phyloP scores from a whole-genome alignment of 2,888 invertebrate genomes.

The Acronicta psi region DNA sequence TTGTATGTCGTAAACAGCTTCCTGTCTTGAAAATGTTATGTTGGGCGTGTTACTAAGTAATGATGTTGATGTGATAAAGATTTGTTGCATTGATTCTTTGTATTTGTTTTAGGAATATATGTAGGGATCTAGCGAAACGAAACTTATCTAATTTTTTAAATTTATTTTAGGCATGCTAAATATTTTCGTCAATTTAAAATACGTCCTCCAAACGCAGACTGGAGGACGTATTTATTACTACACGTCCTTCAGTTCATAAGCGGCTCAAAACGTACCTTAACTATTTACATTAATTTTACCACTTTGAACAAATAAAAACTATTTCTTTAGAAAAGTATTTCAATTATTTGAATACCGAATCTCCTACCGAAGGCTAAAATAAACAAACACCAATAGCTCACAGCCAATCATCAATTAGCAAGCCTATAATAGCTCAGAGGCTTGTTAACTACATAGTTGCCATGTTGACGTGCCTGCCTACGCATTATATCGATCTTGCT shows the following conservation, averaged over 20 bases:
- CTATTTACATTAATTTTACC: too few species aligned
- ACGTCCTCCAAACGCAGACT: too few species aligned
- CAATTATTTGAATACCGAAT: too few species aligned
- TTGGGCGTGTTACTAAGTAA: conserved; percentile 12
- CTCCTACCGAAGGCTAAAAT: too few species aligned
- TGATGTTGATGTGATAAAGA: conserved; percentile 2
- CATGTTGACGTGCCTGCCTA: conserved; percentile 12
- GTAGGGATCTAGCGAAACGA: not conserved
- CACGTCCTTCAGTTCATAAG: not conserved
- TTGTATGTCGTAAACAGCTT: conserved; percentile 37
- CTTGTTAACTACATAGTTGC: conserved; percentile 39
- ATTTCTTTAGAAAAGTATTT: too few species aligned
- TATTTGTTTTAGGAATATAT: not conserved
- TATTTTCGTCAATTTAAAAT: too few species aligned
- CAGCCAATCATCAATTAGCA: conserved; percentile 37
- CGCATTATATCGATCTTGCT: conserved; percentile 24
- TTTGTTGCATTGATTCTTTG: not conserved
- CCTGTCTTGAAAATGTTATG: conserved; percentile 33
- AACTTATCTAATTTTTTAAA: too few species aligned
- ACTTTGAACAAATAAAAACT: too few species aligned
- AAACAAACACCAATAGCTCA: conserved; percentile 16
- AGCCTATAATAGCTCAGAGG: conserved; percentile 25
- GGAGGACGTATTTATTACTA: too few species aligned
- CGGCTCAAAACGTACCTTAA: too few species aligned
- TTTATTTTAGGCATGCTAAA: too few species aligned